Conservation (phyloP, 2,888 invertebrate genomes). For the Brachylomia viminalis region DNA sequence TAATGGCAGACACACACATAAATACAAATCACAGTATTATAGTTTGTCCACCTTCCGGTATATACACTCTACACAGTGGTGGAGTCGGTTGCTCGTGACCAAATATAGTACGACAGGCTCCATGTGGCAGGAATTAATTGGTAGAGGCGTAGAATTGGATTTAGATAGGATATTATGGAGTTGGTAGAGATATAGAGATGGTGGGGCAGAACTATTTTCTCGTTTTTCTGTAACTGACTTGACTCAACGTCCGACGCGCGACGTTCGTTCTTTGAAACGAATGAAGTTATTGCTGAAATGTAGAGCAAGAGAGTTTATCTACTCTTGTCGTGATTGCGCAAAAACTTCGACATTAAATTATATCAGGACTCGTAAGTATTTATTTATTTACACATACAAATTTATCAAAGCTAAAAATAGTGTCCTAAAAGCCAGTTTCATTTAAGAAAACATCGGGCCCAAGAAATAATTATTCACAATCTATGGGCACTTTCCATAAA, state of each 20-base stretch:
- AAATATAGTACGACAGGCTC: slow-evolving; percentile 35
- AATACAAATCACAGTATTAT: slow-evolving; percentile 36
- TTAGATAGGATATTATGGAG: not conserved
- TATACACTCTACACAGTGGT: slow-evolving; percentile 4
- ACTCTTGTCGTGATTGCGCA: not conserved
- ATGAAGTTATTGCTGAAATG: not conserved
- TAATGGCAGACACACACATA: not conserved
- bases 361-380: not conserved
- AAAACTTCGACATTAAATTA: not conserved
- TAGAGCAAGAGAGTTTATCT: not conserved
- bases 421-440: not conserved
- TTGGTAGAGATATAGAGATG: not conserved
- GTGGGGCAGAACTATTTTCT: not conserved
- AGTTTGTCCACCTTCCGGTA: slow-evolving; percentile 67
- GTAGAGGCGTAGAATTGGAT: not conserved
- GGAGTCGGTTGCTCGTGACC: slow-evolving; percentile 36
- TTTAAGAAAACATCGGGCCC: not conserved
- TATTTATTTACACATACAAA: not conserved
- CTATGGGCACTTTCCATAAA: too few species aligned
- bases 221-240: not conserved
- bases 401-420: not conserved
- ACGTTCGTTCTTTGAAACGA: too few species aligned
- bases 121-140: slow-evolving; percentile 25
- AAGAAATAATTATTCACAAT: not conserved
- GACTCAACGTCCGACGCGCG: too few species aligned